Conservation (phyloP, 2,113 vertebrate species). For the Clarias batrachus region DNA sequence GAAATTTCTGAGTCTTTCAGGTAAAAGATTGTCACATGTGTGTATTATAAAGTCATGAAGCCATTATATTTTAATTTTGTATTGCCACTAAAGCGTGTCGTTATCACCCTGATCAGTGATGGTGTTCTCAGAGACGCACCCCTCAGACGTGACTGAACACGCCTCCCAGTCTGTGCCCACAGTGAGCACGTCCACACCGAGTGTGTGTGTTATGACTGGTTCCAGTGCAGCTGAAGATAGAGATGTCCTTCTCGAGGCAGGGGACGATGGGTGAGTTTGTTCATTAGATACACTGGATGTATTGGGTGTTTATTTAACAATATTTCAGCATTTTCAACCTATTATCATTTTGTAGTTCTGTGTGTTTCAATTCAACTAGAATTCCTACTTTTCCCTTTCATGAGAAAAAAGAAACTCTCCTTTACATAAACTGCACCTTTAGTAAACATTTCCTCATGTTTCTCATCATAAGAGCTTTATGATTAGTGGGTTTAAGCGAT, state of each 20-base stretch:
- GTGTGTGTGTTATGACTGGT: conserved; percentile 75
- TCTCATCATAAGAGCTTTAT: too few species aligned
- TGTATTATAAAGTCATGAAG: not conserved
- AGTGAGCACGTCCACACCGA: conserved; percentile 88
- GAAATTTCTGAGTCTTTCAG: too few species aligned
- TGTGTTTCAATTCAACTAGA: not conserved
- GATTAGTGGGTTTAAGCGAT: not conserved
- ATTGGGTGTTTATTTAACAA: not conserved
- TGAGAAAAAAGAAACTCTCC: not conserved
- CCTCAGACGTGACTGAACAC: conserved; percentile 82
- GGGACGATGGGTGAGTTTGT: conserved; percentile 82
- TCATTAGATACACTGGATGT: not conserved
- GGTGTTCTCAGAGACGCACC: conserved; percentile 79
- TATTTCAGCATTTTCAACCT: not conserved
- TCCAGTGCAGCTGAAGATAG: conserved; percentile 78
- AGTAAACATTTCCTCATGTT: not conserved
- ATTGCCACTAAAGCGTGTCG: not conserved
- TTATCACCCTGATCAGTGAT: conserved; percentile 66
- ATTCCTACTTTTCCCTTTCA: not conserved
- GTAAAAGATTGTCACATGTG: too few species aligned
- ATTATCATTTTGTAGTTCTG: not conserved
- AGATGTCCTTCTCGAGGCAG: conserved; percentile 87
- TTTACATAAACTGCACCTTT: not conserved
- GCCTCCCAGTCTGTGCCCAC: conserved; percentile 93
- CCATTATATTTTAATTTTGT: not conserved